These are phyloP conservation scores for Aporophyla lueneburgensis DNA, from an alignment of 2,888 invertebrate genomes.

Conservation along the genomic window DNA sequence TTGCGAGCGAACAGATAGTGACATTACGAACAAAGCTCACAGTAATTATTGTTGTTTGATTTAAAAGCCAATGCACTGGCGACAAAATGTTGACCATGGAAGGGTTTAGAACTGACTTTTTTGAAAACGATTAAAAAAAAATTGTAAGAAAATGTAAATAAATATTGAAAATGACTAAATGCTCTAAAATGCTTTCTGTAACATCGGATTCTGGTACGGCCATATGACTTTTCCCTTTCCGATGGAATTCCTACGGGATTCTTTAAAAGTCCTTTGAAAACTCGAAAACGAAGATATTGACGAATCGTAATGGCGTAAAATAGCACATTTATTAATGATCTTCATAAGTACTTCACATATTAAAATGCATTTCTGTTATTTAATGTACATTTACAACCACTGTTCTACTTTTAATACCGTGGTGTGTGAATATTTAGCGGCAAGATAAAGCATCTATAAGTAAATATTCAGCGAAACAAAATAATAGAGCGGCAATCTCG, in stretches of 20 bases:
- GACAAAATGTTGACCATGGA: slow-evolving; percentile 15
- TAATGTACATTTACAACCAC: too few species aligned
- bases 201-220: background rate
- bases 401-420: background rate
- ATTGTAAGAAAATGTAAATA: background rate
- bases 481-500: too few species aligned
- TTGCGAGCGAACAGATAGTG: slow-evolving; percentile 62
- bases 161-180: too few species aligned
- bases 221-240: background rate
- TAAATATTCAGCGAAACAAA: background rate
- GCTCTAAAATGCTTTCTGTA: background rate
- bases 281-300: background rate
- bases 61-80: slow-evolving; percentile 69
- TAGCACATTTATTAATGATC: background rate
- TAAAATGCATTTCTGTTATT: background rate
- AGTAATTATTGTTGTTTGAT: slow-evolving; percentile 80
- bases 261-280: background rate
- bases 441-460: too few species aligned
- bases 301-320: background rate
- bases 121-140: too few species aligned
- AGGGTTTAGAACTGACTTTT: slow-evolving; percentile 29
- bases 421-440: background rate
- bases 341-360: background rate
- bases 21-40: slow-evolving; percentile 76
- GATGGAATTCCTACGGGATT: background rate